Evolutionary conservation across 2,888 invertebrate species (phyloP), one percentile per base, ranked within the genome.

Genomic region (Liposcelis brunnea): DNA sequence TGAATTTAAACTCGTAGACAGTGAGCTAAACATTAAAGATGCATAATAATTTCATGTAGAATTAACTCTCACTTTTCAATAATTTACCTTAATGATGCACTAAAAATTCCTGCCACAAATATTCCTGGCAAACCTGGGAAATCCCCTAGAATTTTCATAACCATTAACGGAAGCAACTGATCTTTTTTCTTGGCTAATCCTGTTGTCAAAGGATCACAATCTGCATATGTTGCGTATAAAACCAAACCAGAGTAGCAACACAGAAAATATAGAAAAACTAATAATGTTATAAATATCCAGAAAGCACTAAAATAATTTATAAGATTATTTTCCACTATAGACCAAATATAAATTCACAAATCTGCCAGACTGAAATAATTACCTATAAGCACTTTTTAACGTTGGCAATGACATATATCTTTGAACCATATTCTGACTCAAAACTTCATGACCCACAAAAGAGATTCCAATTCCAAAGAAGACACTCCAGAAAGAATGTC

Each of bases 41-140:
- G 26, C 26, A 6, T 26, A 26, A 8, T 8, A 8, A 26, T 8
- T 26, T 26, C 26, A 26, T 8, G 8, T 6, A 26, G 8, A 26
- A 8, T 8, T 26, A 26, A 26, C 26, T n/a, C n/a, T n/a, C n/a
- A n/a, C n/a, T n/a, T n/a, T n/a, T n/a, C n/a, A n/a, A n/a, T n/a
- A 26, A 26, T 6, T 52, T 58, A 77, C 78, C 84, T 90, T 19
- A 91, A 67, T 12, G 90, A 84, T 11, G 89, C 90, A 63, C 89
- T 87, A 56, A 90, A 90, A 1, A 91, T 80, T 18, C 89, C 87
- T 35, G 90, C 86, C 0, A 90, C 81, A 59, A 90, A 90, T 16
- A 91, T 64, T 2, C 91, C 91, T 0, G 87, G 80, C 52, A 93
- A 64, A 2, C 90, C 90, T 1, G 80, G 82, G 62, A 75, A 71